Conservation (phyloP, 2,797 vertebrate genomes). For the Sebastes minor region DNA sequence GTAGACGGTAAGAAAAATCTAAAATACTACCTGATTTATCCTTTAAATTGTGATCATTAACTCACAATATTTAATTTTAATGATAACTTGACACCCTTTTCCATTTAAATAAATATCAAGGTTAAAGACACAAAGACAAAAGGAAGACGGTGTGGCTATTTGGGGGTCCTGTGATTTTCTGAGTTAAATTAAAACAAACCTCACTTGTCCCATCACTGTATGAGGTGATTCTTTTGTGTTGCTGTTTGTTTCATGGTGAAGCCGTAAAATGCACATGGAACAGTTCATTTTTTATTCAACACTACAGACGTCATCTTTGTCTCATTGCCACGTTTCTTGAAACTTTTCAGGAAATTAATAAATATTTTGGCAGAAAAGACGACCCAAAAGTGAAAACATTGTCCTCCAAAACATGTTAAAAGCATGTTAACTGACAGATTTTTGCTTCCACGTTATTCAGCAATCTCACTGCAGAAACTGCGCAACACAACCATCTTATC, state of each 20-base stretch:
- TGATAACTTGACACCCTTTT: neutral
- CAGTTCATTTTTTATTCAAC: neutral
- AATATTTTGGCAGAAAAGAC: constrained; percentile 2
- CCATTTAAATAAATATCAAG: neutral
- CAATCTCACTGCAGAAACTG: constrained; percentile 1
- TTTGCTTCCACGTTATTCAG: constrained; percentile 17
- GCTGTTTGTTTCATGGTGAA: neutral
- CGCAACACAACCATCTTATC: constrained; percentile 12
- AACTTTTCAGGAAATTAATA: constrained; percentile 1
- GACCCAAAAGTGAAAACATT: constrained; percentile 8
- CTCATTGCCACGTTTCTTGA: neutral
- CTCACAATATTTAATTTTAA: neutral
- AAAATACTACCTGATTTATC: neutral
- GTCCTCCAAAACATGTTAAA: constrained; percentile 11
- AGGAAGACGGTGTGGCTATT: too few species aligned
- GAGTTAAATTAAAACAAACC: neutral
- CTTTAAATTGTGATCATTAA: neutral
- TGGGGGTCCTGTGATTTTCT: neutral
- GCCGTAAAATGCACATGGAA: neutral
- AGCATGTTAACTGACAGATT: constrained; percentile 24
- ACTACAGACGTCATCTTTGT: neutral
- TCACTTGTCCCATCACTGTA: neutral
- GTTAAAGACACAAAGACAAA: neutral
- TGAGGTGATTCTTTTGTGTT: neutral
- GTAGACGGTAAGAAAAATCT: neutral